Conservation (phyloP, 2,888 invertebrate genomes). For the Heliconius ethilla region DNA sequence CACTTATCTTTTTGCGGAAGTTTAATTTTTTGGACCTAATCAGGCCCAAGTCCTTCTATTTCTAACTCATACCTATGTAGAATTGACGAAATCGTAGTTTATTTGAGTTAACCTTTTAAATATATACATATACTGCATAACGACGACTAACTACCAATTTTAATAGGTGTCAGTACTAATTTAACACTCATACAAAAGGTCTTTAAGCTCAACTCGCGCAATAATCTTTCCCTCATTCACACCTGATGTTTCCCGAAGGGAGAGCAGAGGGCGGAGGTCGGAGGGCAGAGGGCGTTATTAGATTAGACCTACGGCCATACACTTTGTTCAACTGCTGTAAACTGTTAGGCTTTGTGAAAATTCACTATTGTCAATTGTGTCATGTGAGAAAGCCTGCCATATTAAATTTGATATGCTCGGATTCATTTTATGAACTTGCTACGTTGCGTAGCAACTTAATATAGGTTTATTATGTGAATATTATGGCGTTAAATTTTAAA, state of each 20-base stretch:
- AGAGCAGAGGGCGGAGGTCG: conserved; percentile 33
- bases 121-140: background rate
- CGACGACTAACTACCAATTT: background rate
- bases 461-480: background rate
- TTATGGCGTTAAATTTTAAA: background rate
- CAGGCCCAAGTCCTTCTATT: too few relatives aligned
- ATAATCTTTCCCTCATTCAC: conserved; percentile 38
- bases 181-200: conserved; percentile 10
- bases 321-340: conserved; percentile 44
- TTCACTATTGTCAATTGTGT: conserved; percentile 16
- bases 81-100: too few relatives aligned
- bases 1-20: too few relatives aligned
- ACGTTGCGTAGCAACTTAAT: background rate
- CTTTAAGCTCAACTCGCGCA: conserved; percentile 20
- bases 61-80: too few relatives aligned
- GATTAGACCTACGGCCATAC: conserved; percentile 47
- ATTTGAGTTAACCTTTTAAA: background rate
- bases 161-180: background rate
- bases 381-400: conserved; percentile 15
- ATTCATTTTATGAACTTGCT: background rate
- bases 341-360: conserved; percentile 24
- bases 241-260: conserved; percentile 34
- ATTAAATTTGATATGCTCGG: conserved; percentile 18
- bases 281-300: conserved; percentile 51
- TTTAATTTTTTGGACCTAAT: too few relatives aligned